phyloP scores from a whole-genome alignment of 2,797 vertebrate species.

The Zenarchopterus dispar region DNA sequence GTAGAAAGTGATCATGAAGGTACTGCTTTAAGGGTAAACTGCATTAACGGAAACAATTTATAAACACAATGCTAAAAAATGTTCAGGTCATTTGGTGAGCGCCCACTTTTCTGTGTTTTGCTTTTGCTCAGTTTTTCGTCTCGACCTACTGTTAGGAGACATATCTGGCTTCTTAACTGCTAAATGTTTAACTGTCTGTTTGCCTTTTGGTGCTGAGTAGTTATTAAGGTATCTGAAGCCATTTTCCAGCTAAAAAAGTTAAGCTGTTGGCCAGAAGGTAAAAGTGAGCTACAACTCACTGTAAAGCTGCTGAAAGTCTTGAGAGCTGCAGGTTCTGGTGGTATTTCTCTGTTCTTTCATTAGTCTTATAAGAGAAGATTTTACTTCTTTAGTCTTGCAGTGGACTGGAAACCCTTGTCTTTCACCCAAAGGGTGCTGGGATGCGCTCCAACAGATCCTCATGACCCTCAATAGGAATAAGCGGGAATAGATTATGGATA shows the following conservation, averaged over 20 bases:
- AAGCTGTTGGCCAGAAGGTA: constrained; percentile 4
- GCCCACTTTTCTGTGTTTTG: constrained; percentile 1
- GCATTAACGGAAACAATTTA: no score
- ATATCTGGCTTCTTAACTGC: constrained; percentile 11
- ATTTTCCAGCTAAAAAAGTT: constrained; percentile 7
- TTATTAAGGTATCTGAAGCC: constrained; percentile 9
- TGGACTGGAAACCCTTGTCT: no score
- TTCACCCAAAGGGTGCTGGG: no score
- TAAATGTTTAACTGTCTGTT: constrained; percentile 19
- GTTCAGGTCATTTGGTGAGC: constrained; percentile 14
- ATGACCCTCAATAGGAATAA: no score
- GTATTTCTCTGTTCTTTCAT: not conserved
- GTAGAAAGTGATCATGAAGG: no score
- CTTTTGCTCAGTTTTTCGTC: constrained; percentile 24
- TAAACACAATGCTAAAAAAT: not conserved
- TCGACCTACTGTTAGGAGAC: constrained; percentile 20
- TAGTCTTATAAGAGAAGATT: no score
- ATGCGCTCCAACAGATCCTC: no score
- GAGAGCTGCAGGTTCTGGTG: constrained; percentile 12
- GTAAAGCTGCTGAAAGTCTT: constrained; percentile 4
- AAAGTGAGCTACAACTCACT: constrained; percentile 10
- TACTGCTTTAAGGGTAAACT: no score
- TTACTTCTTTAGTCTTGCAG: no score
- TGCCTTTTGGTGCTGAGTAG: constrained; percentile 17
- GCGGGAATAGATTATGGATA: no score